phyloP scores from a whole-genome alignment of 2,888 invertebrate genomes.

The Protodeltote pygarga region DNA sequence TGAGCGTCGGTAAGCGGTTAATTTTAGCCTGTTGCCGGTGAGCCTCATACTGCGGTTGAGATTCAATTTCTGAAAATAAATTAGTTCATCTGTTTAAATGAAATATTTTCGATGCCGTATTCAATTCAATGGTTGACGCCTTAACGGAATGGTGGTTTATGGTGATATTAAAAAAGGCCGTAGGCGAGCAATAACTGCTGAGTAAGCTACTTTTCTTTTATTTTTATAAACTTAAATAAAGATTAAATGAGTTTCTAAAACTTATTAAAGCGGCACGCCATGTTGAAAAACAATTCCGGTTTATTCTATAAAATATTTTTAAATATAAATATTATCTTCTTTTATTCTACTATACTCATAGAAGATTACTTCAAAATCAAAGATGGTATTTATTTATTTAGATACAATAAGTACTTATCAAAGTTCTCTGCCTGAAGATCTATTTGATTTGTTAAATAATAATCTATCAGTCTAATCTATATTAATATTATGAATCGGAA shows the following conservation, averaged over 20 bases:
- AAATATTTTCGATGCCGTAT: conserved; percentile 22
- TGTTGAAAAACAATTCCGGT: no score
- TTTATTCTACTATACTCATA: no score
- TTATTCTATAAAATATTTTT: no score
- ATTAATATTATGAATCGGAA: no score
- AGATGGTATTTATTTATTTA: no score
- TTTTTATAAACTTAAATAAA: conserved; percentile 12
- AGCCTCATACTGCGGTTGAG: conserved; percentile 21
- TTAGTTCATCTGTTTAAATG: conserved; percentile 26
- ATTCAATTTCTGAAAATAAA: conserved; percentile 35
- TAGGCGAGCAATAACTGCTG: conserved; percentile 17
- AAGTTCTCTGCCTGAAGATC: no score
- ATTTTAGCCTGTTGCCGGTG: conserved; percentile 30
- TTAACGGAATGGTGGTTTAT: conserved; percentile 37
- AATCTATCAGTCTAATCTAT: no score
- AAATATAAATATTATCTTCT: no score
- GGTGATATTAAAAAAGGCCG: conserved; percentile 34
- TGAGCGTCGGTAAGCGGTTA: conserved; percentile 33
- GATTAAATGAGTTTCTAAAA: conserved; percentile 12
- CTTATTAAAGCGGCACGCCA: no score
- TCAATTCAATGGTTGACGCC: conserved; percentile 11
- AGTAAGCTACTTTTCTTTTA: conserved; percentile 1
- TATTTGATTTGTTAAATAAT: no score
- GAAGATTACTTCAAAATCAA: no score
- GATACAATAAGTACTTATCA: no score